Base-by-base conservation (phyloP, 1,140 invertebrate genomes). In the Nixonia krombeini region DNA sequence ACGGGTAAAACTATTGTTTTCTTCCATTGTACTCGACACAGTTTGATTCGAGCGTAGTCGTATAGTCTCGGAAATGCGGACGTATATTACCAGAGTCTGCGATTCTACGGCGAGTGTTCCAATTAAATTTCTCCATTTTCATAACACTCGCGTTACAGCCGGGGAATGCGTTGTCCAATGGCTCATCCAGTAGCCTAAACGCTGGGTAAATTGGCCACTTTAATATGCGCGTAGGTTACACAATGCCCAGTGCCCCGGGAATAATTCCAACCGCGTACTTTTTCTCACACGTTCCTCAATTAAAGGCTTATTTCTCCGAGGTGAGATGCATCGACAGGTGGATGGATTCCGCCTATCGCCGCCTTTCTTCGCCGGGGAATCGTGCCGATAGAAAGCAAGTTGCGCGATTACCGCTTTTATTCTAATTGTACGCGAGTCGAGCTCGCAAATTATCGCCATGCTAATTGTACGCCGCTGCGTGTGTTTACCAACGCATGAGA, bases 401-500 rank as follows among this genome's bases (percentile, higher is more conserved):
- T 47, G 56, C 26, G 12, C 59, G 62, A 59, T 71, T 66, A 66
- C 63, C 68, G 62, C 59, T 67, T 67, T 35, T 59, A 67, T 71
- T 67, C 63, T 71, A 64, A 71, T 71, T 67, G 68, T 62, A 41
- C 38, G 44, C 23, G 53, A 55, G 53, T 46, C 62, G 53, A 41
- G 38, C 53, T 52, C 42, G 62, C 58, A 63, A 71, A 71, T 71
- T 71, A 71, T 70, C 62, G 62, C 66, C 61, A 62, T 57, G 62
- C 62, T 70, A 70, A 70, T 70, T 47, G 56, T 59, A 28, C 23
- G 67, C 55, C 56, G 50, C 59, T 46, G 67, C 55, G 56, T 18
- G 8, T 26, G 47, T 53, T 68, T 53, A 47, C 58, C 62, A 57
- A 68, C 65, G 58, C 29, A 35, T 40, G 46, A 35, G 51, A 65